Conservation (phyloP, 92 coral and sea anemone species). For the Epizoanthus rinbou region DNA sequence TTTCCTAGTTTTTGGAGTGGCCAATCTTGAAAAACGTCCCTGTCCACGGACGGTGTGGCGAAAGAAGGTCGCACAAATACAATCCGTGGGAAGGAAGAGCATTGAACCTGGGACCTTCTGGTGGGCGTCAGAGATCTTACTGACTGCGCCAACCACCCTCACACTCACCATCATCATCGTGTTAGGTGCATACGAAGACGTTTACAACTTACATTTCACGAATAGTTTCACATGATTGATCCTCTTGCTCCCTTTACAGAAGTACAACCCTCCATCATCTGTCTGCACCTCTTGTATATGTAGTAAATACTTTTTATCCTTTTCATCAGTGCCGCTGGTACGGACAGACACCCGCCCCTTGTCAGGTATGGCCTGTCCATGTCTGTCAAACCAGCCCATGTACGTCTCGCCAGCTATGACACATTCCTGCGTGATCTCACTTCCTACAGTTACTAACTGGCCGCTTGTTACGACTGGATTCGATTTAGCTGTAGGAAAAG, state of each 20-base stretch:
- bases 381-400: constrained; percentile 30
- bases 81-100: no score
- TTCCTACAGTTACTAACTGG: not conserved
- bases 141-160: no score
- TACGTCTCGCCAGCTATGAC: constrained; percentile 13
- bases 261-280: constrained; percentile 27
- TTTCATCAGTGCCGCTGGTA: not conserved
- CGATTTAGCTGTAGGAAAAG: not conserved
- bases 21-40: no score
- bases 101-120: no score
- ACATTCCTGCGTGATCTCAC: constrained; percentile 29
- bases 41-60: no score
- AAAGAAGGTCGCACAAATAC: no score
- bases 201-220: constrained; percentile 19
- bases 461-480: not conserved
- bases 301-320: not conserved
- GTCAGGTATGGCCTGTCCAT: constrained; percentile 15
- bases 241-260: constrained; percentile 25
- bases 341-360: constrained; percentile 19
- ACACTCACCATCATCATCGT: no score
- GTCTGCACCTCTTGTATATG: constrained; percentile 1
- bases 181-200: not conserved
- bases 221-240: constrained; percentile 13
- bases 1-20: no score
- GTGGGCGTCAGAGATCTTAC: no score